phyloP scores from a whole-genome alignment of 2,797 vertebrate species.

The Mormyrops attenuatus region DNA sequence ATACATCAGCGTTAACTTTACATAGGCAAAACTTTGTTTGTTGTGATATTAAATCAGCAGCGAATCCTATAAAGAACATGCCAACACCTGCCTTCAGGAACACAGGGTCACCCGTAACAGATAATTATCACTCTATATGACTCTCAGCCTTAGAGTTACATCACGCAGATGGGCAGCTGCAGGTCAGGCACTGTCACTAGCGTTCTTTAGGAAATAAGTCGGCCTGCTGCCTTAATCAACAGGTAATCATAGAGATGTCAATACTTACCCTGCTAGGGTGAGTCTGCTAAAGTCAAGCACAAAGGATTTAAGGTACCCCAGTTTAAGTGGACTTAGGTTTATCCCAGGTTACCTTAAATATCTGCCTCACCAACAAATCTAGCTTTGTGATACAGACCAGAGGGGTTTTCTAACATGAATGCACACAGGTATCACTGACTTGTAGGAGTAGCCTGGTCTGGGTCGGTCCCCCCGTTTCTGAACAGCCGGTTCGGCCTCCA shows the following conservation, averaged over 20 bases:
- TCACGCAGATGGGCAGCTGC: not conserved
- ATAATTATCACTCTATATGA: not conserved
- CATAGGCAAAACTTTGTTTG: not conserved
- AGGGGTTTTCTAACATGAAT: not conserved
- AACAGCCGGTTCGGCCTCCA: conserved; percentile 47
- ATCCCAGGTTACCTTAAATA: not conserved
- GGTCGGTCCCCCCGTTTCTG: not conserved
- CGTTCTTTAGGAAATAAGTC: not conserved
- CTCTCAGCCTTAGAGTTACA: not conserved
- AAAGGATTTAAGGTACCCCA: not conserved
- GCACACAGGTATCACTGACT: conserved; percentile 43
- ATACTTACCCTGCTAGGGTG: not conserved
- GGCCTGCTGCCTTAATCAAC: not conserved
- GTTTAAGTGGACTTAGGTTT: not conserved
- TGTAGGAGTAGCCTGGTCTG: conserved; percentile 59
- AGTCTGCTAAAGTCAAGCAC: not conserved
- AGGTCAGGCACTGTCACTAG: not conserved
- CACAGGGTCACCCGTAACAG: not conserved
- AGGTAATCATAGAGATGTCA: not conserved
- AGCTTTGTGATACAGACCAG: not conserved
- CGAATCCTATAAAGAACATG: not conserved
- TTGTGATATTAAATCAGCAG: not conserved
- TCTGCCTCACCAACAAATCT: not conserved
- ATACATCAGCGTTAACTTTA: not conserved
- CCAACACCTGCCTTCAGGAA: not conserved